Conservation (phyloP, 92 coral and sea anemone species). For the Metridium senile region DNA sequence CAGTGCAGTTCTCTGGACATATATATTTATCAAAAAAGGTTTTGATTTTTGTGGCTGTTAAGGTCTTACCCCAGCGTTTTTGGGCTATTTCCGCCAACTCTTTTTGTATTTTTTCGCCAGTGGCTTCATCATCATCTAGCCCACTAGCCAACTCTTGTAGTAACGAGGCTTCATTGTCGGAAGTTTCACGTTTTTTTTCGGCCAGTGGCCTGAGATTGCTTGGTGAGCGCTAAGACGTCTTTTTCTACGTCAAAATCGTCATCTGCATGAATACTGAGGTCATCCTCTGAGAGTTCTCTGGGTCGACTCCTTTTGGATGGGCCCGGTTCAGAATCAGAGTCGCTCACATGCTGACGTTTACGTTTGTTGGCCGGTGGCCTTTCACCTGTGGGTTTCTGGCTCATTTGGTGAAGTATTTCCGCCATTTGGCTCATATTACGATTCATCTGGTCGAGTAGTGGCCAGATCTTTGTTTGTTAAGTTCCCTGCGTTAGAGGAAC, state of each 20-base stretch:
- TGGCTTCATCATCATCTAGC: slow-evolving; percentile 40
- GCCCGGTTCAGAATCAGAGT: neutral
- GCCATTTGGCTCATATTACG: neutral
- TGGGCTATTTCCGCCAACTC: slow-evolving; percentile 50
- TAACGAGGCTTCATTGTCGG: slow-evolving; percentile 19
- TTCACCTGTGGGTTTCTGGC: neutral
- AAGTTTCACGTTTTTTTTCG: slow-evolving; percentile 43
- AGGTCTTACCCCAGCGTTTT: slow-evolving; percentile 49
- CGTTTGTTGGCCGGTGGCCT: neutral
- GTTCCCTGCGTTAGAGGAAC: too few relatives aligned
- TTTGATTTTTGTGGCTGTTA: slow-evolving; percentile 37
- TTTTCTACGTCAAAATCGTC: slow-evolving; percentile 29
- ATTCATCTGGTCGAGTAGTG: too few relatives aligned
- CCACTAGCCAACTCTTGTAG: slow-evolving; percentile 25
- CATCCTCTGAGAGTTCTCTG: neutral
- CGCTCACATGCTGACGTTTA: neutral
- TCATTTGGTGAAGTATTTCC: neutral
- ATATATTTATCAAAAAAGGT: slow-evolving; percentile 35
- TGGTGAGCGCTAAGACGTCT: slow-evolving; percentile 31
- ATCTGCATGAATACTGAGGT: slow-evolving; percentile 23
- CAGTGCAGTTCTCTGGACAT: slow-evolving; percentile 29
- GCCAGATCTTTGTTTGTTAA: too few relatives aligned
- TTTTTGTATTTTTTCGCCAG: slow-evolving; percentile 32
- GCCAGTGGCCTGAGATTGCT: slow-evolving; percentile 37
- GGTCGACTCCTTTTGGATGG: neutral